Percentiles rank a stretch among this genome's conserved stretches.
These are phyloP conservation scores for Eucera pruinosa DNA, from an alignment of 2,888 invertebrate species.

Conservation along the genomic window DNA sequence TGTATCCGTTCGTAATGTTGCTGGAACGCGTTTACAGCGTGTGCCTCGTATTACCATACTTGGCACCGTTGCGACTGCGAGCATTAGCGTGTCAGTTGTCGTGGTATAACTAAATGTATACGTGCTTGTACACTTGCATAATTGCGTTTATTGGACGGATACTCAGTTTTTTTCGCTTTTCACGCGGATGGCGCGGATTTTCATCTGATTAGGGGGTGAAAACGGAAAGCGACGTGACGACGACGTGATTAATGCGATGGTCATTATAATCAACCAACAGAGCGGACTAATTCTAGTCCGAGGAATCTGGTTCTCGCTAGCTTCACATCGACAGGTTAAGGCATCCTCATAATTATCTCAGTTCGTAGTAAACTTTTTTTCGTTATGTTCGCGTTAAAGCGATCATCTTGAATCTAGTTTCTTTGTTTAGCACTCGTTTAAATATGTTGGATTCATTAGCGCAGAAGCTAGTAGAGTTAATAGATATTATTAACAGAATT, in stretches of 20 bases:
- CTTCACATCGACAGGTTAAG: slow-evolving; percentile 41
- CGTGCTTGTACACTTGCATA: background rate
- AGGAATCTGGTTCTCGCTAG: slow-evolving; percentile 66
- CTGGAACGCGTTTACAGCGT: slow-evolving; percentile 49
- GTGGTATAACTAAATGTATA: background rate
- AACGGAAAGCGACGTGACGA: slow-evolving; percentile 15
- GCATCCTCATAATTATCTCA: slow-evolving; percentile 63
- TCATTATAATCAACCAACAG: slow-evolving; percentile 77
- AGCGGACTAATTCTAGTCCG: slow-evolving; percentile 80
- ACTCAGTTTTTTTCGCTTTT: slow-evolving; percentile 18
- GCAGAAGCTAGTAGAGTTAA: too few relatives aligned
- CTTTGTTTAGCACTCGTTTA: background rate
- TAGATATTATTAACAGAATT: too few relatives aligned
- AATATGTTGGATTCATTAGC: background rate
- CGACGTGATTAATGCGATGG: slow-evolving; percentile 72
- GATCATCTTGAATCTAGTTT: background rate
- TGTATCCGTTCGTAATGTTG: slow-evolving; percentile 55
- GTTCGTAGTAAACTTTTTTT: slow-evolving; percentile 63
- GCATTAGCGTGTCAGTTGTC: slow-evolving; percentile 15
- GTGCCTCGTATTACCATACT: slow-evolving; percentile 54
- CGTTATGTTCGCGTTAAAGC: slow-evolving; percentile 24
- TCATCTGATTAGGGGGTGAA: slow-evolving; percentile 9
- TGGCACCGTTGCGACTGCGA: slow-evolving; percentile 42
- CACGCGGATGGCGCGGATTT: background rate
- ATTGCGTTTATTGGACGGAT: background rate